These are phyloP conservation scores for Acleris emargana DNA, from an alignment of 2,888 invertebrate genomes.

Conservation along the genomic window DNA sequence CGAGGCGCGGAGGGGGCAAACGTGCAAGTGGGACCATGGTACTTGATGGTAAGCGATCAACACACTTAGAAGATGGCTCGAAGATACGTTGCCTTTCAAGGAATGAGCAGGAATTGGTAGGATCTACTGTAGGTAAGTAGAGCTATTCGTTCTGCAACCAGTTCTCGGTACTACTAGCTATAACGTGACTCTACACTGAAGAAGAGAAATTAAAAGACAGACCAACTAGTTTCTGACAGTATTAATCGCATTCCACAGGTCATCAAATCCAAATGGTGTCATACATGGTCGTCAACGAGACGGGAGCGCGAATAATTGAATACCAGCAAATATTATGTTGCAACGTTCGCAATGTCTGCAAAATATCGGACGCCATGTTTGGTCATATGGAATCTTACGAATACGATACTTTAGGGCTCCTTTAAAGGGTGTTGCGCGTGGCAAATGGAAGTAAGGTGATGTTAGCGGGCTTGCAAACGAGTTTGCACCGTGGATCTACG, in stretches of 20 bases:
- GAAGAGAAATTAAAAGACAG: not conserved
- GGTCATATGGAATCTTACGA: conserved; percentile 1
- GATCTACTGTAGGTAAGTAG: no score
- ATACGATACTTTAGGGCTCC: not conserved
- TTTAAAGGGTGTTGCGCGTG: not conserved
- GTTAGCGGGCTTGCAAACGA: conserved; percentile 49
- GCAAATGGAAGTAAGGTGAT: conserved; percentile 31
- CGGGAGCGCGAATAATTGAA: conserved; percentile 25
- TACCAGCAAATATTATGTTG: conserved; percentile 21
- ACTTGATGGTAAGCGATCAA: no score
- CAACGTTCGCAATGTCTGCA: conserved; percentile 14
- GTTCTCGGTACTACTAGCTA: no score
- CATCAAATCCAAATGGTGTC: conserved; percentile 31
- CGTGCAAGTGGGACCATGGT: not conserved
- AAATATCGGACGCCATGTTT: conserved; percentile 14
- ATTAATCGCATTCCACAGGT: conserved; percentile 27
- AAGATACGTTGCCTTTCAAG: no score
- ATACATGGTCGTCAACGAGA: conserved; percentile 23
- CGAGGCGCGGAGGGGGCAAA: conserved; percentile 45
- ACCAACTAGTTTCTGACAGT: conserved; percentile 24
- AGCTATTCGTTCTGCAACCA: no score
- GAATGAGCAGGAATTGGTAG: no score
- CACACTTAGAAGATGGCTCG: no score
- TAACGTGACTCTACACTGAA: no score
- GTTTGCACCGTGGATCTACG: conserved; percentile 49